These are phyloP conservation scores for Sussaba pulchella DNA, from an alignment of 2,888 invertebrate species.

Conservation along the genomic window DNA sequence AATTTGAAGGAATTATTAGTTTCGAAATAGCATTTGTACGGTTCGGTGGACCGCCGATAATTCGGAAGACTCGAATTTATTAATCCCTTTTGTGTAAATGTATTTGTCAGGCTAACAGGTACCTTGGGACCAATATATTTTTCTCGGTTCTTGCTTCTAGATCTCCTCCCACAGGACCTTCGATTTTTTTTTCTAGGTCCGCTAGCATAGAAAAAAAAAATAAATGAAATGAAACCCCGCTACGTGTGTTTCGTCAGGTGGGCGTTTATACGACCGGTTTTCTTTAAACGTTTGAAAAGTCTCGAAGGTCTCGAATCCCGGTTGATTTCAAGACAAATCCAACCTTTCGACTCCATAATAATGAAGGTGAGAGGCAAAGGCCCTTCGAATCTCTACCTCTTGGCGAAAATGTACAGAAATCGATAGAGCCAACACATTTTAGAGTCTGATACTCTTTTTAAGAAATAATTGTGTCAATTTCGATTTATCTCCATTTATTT, in stretches of 20 bases:
- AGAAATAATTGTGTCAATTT: too few relatives aligned
- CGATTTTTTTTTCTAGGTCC: constrained; percentile 32
- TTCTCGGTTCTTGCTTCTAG: constrained; percentile 23
- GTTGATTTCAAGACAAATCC: constrained; percentile 35
- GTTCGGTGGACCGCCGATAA: constrained; percentile 36
- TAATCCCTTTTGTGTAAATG: constrained; percentile 22
- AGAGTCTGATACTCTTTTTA: too few relatives aligned
- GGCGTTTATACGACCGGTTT: constrained; percentile 52
- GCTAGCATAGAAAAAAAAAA: constrained; percentile 16
- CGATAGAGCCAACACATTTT: too few relatives aligned
- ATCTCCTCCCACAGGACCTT: constrained; percentile 41
- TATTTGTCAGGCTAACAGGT: constrained; percentile 52
- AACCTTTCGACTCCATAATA: constrained; percentile 6
- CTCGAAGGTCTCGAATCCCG: constrained; percentile 19
- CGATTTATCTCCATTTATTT: too few relatives aligned
- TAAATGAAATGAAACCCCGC: constrained; percentile 9
- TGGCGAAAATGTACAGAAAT: too few relatives aligned
- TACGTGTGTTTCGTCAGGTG: constrained; percentile 34
- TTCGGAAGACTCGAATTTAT: constrained; percentile 20
- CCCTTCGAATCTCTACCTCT: too few relatives aligned
- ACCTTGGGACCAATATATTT: constrained; percentile 32
- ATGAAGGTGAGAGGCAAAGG: constrained; percentile 10
- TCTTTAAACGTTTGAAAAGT: constrained; percentile 9
- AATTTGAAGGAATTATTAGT: too few relatives aligned
- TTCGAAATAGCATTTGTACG: too few relatives aligned